phyloP scores from a whole-genome alignment of 2,113 vertebrate genomes.

The Scartelaos histophorus region DNA sequence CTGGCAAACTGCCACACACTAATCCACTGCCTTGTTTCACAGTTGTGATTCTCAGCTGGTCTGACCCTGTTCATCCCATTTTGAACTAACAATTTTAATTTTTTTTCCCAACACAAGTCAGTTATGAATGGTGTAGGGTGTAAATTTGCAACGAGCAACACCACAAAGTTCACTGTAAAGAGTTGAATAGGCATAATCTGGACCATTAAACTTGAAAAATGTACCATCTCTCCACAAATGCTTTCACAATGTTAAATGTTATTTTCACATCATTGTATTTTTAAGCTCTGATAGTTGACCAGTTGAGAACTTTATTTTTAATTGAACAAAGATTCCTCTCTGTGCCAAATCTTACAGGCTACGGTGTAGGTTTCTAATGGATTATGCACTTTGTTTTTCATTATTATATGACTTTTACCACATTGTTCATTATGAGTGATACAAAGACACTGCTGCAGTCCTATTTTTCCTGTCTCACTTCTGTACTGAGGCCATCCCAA shows the following conservation, averaged over 20 bases:
- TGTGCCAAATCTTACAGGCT: slow-evolving; percentile 36
- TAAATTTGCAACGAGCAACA: not conserved
- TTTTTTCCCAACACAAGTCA: no score
- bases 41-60: slow-evolving; percentile 3
- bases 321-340: slow-evolving; percentile 34
- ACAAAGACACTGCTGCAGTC: slow-evolving; percentile 19
- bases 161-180: not conserved
- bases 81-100: not conserved
- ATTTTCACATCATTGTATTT: not conserved
- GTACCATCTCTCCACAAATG: no score
- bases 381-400: slow-evolving; percentile 22
- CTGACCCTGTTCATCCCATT: not conserved
- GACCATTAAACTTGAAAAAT: not conserved
- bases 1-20: slow-evolving; percentile 28
- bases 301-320: not conserved
- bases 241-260: not conserved
- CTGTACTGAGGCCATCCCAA: slow-evolving; percentile 11
- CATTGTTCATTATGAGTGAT: slow-evolving; percentile 17
- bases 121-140: not conserved
- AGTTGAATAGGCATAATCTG: not conserved
- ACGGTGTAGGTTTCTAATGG: slow-evolving; percentile 14
- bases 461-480: slow-evolving; percentile 35
- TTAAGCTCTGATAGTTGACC: not conserved
- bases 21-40: slow-evolving; percentile 64
- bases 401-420: slow-evolving; percentile 9